A percentile compares a stretch with the other conserved stretches of the same genome.
Evolutionary conservation across 2,113 vertebrate species (phyloP).

Genomic region (Brachyhypopomus gauderio): DNA sequence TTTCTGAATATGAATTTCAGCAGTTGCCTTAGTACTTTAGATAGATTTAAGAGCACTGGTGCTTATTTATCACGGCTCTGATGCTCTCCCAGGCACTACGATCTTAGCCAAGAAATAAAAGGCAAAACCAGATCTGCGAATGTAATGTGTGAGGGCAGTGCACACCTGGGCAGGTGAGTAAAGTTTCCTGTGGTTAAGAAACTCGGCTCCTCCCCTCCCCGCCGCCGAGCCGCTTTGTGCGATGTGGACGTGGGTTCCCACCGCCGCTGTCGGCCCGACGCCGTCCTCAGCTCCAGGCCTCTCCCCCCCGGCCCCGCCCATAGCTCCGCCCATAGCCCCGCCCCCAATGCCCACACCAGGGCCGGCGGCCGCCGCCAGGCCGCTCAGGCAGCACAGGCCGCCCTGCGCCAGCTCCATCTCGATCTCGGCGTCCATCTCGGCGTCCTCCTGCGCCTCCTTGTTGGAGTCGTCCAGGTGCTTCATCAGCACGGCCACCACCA

Average conservation of each 20-base stretch:
- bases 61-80: no score
- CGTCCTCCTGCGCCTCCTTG: slow-evolving; percentile 96
- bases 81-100: no score
- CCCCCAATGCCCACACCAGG: slow-evolving; percentile 46
- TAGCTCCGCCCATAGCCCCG: slow-evolving; percentile 55
- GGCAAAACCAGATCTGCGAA: no score
- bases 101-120: no score
- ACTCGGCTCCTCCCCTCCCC: slow-evolving; percentile 35
- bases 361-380: slow-evolving; percentile 64
- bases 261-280: slow-evolving; percentile 45
- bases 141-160: no score
- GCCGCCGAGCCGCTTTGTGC: slow-evolving; percentile 40
- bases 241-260: slow-evolving; percentile 39
- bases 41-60: no score
- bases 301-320: slow-evolving; percentile 37
- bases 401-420: slow-evolving; percentile 92
- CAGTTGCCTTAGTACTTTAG: not conserved
- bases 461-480: slow-evolving; percentile 98
- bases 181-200: slow-evolving; percentile 74
- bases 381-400: slow-evolving; percentile 76
- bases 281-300: slow-evolving; percentile 31
- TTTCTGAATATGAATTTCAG: not conserved
- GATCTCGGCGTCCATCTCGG: slow-evolving; percentile 96
- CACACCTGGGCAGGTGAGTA: slow-evolving; percentile 92
- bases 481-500: slow-evolving; percentile 98